phyloP scores from a whole-genome alignment of 1,140 invertebrate species.

The Parasteatoda tepidariorum region DNA sequence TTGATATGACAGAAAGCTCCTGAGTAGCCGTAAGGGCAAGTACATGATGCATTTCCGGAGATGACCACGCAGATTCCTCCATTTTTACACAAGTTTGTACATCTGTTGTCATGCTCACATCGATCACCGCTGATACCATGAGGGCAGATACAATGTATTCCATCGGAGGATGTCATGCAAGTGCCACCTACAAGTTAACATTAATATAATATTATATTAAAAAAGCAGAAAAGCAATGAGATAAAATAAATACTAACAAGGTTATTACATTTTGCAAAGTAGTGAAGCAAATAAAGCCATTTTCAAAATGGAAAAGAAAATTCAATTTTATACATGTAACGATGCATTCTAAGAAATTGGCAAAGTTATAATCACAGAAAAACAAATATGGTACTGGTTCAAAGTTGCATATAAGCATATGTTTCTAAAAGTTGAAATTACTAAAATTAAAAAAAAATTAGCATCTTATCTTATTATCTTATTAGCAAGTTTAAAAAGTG shows the following conservation, averaged over 20 bases:
- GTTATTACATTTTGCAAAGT: no score
- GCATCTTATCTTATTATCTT: not conserved
- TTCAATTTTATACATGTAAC: no score
- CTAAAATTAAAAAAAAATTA: no score
- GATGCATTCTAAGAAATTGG: no score
- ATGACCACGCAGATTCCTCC: constrained; percentile 69
- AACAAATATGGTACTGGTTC: no score
- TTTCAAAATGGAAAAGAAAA: not conserved
- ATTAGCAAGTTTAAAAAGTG: not conserved
- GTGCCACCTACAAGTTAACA: constrained; percentile 70
- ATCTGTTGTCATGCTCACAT: constrained; percentile 68
- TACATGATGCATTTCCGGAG: constrained; percentile 79
- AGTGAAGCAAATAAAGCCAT: not conserved
- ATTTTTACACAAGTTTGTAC: constrained; percentile 69
- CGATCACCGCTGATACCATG: constrained; percentile 70
- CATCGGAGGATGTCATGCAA: constrained; percentile 75
- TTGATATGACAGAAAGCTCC: constrained; percentile 83
- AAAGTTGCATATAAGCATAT: no score
- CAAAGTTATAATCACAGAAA: no score
- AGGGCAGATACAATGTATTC: constrained; percentile 69
- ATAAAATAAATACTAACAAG: no score
- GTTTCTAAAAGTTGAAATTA: no score
- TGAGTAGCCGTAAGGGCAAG: constrained; percentile 81
- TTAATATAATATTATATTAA: not conserved
- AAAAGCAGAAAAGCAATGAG: no score